Base-by-base conservation (phyloP, 2,888 invertebrate genomes). In the Patella caerulea region DNA sequence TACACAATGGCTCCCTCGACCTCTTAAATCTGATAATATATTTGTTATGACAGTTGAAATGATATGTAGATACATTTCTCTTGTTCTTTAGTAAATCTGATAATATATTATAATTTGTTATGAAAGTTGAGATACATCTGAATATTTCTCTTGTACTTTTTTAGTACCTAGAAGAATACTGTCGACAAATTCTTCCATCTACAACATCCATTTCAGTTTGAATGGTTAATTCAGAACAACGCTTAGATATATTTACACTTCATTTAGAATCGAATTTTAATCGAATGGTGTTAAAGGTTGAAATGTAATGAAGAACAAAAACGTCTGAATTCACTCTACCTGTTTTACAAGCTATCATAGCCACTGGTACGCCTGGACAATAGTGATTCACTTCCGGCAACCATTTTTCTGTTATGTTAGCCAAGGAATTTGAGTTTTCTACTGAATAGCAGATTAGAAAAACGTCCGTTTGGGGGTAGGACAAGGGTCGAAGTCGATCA, bases 401-500 rank as follows among this genome's bases (percentile, higher is more conserved):
- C 88, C 88, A 90, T 80, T 89, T 90, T 3, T 76, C 72, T 55
- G 79, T 79, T 45, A 88, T 83, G 80, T 90, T 88, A 69, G 83
- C 83, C 59, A 89, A 83, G 15, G 88, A 88, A 74, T 70, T 73
- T 2, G 79, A 52, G 56, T 71, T 83, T n/a, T 83, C 87, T 0
- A 89, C 81, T 17, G 84, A 83, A 79, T 85, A 89, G 72, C 87
- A 88, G 9, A 88, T 17, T 24, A 88, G 79, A 78, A 88, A 86
- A 1, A 89, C 82, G 77, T 88, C 93, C 17, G 98, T 98, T 93
- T 98, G 97, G 86, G 98, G 98, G 93, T 98, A 98, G 69, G 97
- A 97, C 76, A 98, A 93, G 17, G 98, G 98, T 88, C 98, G 94
- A 82, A 98, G 94, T 87, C 98, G 94, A 92, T 98, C 98, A 92